Evolutionary conservation across 2,113 vertebrate species (phyloP).

Genomic region (Lathamus discolor): DNA sequence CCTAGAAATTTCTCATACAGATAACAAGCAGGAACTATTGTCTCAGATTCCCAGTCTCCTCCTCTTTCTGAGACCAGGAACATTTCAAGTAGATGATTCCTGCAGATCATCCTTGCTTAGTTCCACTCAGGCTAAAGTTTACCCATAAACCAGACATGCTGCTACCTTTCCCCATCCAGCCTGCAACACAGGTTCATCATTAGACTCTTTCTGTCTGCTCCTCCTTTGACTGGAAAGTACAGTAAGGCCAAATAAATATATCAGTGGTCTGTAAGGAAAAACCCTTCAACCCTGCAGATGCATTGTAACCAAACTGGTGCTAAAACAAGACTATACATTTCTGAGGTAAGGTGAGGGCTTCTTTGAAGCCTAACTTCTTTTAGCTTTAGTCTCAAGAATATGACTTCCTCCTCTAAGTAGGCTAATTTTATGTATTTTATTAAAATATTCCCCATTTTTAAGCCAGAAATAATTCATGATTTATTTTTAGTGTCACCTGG

Average conservation of each 20-base stretch:
- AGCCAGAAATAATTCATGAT: not conserved
- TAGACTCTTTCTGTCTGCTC: not conserved
- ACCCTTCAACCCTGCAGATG: not conserved
- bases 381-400: not conserved
- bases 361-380: not conserved
- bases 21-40: not conserved
- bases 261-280: not conserved
- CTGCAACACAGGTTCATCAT: not conserved
- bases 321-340: not conserved
- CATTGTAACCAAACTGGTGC: not conserved
- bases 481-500: not conserved
- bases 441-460: not conserved
- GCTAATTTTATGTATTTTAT: not conserved
- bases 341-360: not conserved
- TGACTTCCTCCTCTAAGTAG: not conserved
- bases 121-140: not conserved
- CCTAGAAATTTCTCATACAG: not conserved
- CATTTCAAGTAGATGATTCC: not conserved
- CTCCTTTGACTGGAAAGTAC: not conserved
- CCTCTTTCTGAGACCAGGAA: not conserved
- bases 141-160: not conserved
- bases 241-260: not conserved
- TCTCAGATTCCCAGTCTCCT: not conserved
- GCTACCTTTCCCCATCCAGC: not conserved
- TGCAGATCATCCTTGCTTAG: not conserved